Conservation (phyloP, 1,140 invertebrate genomes). For the Apis mellifera region DNA sequence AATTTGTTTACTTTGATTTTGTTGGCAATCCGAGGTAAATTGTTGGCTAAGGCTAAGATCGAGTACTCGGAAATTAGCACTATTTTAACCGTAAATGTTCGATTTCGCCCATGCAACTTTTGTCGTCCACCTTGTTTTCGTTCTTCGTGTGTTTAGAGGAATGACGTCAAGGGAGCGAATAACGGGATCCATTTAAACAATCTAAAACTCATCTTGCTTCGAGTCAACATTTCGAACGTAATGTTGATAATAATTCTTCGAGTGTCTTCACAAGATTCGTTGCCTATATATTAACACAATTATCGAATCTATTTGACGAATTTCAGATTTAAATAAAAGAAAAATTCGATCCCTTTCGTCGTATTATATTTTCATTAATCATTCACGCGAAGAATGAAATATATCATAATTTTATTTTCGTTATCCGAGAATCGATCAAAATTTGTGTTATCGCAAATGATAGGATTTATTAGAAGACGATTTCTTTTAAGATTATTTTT, state of each 20-base stretch:
- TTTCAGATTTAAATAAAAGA: too few species aligned
- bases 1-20: neutral
- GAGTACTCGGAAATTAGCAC: slow-evolving; percentile 2
- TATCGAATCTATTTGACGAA: too few species aligned
- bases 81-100: slow-evolving; percentile 18
- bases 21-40: neutral
- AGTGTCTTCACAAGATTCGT: too few species aligned
- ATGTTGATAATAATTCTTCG: neutral
- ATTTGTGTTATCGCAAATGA: too few species aligned
- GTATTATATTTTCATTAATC: too few species aligned
- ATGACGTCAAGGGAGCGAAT: slow-evolving; percentile 8
- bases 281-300: too few species aligned
- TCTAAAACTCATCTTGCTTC: neutral
- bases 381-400: too few species aligned
- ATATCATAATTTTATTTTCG: too few species aligned
- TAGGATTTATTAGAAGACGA: too few species aligned
- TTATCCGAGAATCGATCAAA: too few species aligned
- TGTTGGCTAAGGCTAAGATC: slow-evolving; percentile 6
- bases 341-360: too few species aligned
- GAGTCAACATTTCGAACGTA: neutral
- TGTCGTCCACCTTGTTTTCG: neutral
- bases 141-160: neutral
- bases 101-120: neutral
- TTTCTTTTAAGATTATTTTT: too few species aligned
- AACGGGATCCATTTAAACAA: neutral